Base-by-base conservation (phyloP, 2,888 invertebrate species). In the Leptopilina syphax region DNA sequence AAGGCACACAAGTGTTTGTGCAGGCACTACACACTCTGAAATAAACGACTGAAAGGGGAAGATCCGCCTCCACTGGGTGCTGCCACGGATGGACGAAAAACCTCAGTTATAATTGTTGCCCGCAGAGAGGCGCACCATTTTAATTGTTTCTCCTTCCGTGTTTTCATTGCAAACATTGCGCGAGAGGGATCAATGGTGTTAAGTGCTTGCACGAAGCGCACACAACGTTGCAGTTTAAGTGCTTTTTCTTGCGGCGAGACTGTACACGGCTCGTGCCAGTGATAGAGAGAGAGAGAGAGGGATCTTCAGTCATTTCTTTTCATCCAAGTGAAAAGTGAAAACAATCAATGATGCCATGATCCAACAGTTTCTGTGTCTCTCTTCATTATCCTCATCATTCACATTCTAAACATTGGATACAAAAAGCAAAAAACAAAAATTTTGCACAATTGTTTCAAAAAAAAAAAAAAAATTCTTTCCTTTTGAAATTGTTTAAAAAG, bases 61-160 rank as follows among this genome's bases (percentile, higher is more conserved):
- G 91, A 88, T 89, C 91, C 91, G 91, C 91, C 91, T 90, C 89
- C 91, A 86, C 88, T 85, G 84, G 76, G 80, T 83, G 85, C 81
- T 70, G 81, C 83, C 77, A 84, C 83, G 85, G 84, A 83, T 88
- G 86, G 84, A 86, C 91, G 89, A 91, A 91, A 91, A 92, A 90
- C 90, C 91, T 92, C 92, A 92, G 92, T 92, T 91, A 91, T 92
- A 92, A 92, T 92, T 92, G 92, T 92, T 91, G 87, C 87, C 88
- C 88, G 90, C 87, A 89, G 87, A 87, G 89, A 90, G 90, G 87
- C 88, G 87, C 88, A 89, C 86, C 87, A 81, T 81, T 83, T 81
- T 81, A 81, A 82, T 81, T 80, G 78, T 79, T 68, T 79, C 76
- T 67, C 44, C 76, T 78, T 67, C 68, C 73, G 57, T 27, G 57